Evolutionary conservation across 2,113 vertebrate species (phyloP).

Genomic region (Mystacornis crossleyi): DNA sequence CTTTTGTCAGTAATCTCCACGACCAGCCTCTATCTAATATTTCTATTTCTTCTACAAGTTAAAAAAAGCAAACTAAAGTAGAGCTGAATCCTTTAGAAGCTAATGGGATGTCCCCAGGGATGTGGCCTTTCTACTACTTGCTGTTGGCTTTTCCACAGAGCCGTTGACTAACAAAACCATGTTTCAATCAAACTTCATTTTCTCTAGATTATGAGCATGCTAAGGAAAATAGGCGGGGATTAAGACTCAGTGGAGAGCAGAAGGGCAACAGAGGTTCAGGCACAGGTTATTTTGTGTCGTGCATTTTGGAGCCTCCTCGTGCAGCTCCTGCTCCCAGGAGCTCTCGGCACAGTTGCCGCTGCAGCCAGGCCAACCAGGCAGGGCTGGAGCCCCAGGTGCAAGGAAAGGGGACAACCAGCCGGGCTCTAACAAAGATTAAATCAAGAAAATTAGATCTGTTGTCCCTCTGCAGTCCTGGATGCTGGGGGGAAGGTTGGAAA

Average conservation of each 20-base stretch:
- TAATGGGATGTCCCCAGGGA: background rate
- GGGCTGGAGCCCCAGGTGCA: background rate
- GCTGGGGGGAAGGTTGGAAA: background rate
- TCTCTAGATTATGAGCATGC: background rate
- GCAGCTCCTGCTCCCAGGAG: background rate
- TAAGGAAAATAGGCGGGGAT: background rate
- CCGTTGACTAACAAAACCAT: background rate
- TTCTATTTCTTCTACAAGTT: background rate
- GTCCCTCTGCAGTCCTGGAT: background rate
- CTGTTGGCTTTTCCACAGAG: background rate
- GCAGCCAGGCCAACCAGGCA: background rate
- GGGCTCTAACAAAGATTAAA: background rate
- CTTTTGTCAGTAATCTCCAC: background rate
- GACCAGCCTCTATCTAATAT: background rate
- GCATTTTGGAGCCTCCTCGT: background rate
- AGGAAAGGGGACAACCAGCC: background rate
- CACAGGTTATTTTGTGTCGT: background rate
- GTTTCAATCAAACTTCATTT: background rate
- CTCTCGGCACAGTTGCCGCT: background rate
- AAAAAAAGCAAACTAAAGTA: background rate
- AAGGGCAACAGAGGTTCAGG: background rate
- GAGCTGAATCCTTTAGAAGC: background rate
- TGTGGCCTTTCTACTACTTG: background rate
- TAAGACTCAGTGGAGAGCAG: background rate
- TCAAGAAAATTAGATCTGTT: background rate